A percentile compares a stretch with the other conserved stretches of the same genome.
Conservation (phyloP, 2,797 vertebrate species). For the Trematomus bernacchii region DNA sequence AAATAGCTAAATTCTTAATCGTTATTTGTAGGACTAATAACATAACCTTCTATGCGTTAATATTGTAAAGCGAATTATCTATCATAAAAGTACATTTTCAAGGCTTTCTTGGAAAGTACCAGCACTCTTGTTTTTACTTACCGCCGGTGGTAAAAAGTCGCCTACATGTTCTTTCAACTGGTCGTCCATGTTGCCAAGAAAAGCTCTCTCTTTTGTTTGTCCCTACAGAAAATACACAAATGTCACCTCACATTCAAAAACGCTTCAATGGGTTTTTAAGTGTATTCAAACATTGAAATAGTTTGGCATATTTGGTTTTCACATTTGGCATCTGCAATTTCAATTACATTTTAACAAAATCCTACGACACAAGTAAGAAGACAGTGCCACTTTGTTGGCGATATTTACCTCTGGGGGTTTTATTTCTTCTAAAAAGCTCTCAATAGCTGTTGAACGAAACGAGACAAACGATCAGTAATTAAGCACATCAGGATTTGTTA, state of each 20-base stretch:
- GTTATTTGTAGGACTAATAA: not conserved
- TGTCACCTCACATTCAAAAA: not conserved
- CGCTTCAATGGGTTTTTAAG: not conserved
- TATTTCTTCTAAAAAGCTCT: not conserved
- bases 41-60: not conserved
- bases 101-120: not conserved
- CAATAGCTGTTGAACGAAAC: not conserved
- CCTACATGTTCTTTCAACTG: slow-evolving; percentile 43
- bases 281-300: not conserved
- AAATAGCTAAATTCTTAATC: not conserved
- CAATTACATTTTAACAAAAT: not conserved
- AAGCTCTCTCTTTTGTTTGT: slow-evolving; percentile 47
- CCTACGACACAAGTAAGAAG: not conserved
- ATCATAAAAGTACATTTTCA: not conserved
- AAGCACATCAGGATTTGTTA: not conserved
- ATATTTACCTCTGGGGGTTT: not conserved
- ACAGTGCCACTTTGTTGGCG: not conserved
- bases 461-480: not conserved
- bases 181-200: slow-evolving; percentile 40
- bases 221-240: slow-evolving; percentile 38
- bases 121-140: slow-evolving; percentile 6
- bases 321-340: not conserved
- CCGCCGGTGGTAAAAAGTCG: slow-evolving; percentile 32
- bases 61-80: not conserved
- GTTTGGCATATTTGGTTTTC: not conserved